A percentile compares a stretch with the other conserved stretches of the same genome.
phyloP scores from a whole-genome alignment of 2,888 invertebrate genomes.

The Brassicogethes aeneus region DNA sequence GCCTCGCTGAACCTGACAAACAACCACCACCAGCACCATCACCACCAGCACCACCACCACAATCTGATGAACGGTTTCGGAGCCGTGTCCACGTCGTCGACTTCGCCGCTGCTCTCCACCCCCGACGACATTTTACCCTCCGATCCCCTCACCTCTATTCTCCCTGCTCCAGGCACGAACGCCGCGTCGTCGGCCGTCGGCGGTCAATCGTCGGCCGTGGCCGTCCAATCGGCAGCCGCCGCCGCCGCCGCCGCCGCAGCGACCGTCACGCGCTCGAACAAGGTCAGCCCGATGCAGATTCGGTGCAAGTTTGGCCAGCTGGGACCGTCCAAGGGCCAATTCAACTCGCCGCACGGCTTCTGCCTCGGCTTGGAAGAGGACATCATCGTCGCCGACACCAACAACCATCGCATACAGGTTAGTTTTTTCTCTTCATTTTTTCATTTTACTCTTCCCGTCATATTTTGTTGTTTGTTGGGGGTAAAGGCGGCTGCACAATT shows the following conservation, averaged over 20 bases:
- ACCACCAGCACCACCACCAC: too few species aligned
- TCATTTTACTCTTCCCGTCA: too few species aligned
- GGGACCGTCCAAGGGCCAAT: conserved; percentile 87
- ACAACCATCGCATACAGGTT: conserved; percentile 91
- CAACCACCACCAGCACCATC: too few species aligned
- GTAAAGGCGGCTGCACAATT: too few species aligned
- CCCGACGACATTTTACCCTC: conserved; percentile 39
- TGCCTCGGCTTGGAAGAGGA: conserved; percentile 92
- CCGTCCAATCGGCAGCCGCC: conserved; percentile 39
- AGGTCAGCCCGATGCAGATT: conserved; percentile 79
- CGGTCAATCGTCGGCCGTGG: conserved; percentile 23
- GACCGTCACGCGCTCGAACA: conserved; percentile 48
- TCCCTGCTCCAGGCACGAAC: conserved; percentile 38
- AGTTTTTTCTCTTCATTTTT: conserved; percentile 8
- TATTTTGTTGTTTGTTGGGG: too few species aligned
- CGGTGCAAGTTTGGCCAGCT: conserved; percentile 90
- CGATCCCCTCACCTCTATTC: conserved; percentile 47
- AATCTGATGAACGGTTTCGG: conserved; percentile 48
- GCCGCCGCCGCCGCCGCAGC: conserved; percentile 23
- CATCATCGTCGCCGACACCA: conserved; percentile 93
- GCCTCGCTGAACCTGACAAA: conserved; percentile 45
- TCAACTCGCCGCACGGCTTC: conserved; percentile 95
- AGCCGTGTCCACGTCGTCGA: conserved; percentile 50
- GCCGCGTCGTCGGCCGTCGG: conserved; percentile 23
- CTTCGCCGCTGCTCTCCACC: conserved; percentile 51